Evolutionary conservation across 1,140 invertebrate species (phyloP), one percentile per base, ranked within the genome.

Genomic region (Sesamia nonagrioides): DNA sequence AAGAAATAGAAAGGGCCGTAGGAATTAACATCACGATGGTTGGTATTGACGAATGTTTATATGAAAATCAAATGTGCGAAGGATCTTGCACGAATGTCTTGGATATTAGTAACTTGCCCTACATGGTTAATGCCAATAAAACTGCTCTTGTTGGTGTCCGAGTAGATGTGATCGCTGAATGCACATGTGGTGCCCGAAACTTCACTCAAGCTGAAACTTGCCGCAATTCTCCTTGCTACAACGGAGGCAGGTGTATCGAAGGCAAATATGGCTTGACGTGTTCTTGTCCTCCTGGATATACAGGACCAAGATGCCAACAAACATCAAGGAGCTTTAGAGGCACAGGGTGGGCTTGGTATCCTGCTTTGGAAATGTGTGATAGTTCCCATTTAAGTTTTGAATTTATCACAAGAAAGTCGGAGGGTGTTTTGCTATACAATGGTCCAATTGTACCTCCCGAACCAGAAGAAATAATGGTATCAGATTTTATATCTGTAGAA

Each of bases 1-100:
- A 98, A 95, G 97, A 98, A 96, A 99, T 99, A 92, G 98, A 99
- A 95, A 96, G 97, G 84, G 97, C 98, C 81, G 97, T 99, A 8
- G 98, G 98, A 35, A 98, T 99, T 61, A 98, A 99, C 86, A 99
- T 99, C 52, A 98, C 98, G 4, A 99, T 99, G 98, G 98, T 99
- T 2, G 98, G 98, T 74, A 99, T 99, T 82, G 98, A 99, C 87
- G 98, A 99, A 95, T 99, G 99, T 93, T 95, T 99, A 37, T 98
- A 98, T 90, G 98, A 99, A 95, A 98, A 99, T 89, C 97, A 98
- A 88, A 98, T 97, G 95, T 99, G 99, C 94, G 98, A 99, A 94
- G 98, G 98, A 7, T 99, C 98, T 69, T 99, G 99, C 94, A 99
- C 98, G 1, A 99, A 99, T 94, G 96, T 97, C 42, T 94, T 99